Evolutionary conservation across 2,888 invertebrate genomes (phyloP).

Genomic region (Cephonodes hylas): DNA sequence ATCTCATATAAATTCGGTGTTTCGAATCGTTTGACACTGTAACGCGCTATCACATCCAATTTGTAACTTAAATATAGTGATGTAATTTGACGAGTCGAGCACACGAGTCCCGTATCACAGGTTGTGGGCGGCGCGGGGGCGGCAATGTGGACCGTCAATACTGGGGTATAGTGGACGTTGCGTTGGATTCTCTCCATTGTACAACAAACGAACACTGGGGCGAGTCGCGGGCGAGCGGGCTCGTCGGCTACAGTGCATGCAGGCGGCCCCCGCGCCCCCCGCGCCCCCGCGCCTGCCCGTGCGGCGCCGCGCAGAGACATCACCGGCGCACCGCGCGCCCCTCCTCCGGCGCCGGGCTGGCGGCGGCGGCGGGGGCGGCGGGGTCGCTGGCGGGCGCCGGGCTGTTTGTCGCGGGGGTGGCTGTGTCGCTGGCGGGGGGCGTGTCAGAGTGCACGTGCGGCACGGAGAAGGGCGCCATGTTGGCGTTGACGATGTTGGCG

Average conservation of each 20-base stretch:
- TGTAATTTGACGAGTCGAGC: not conserved
- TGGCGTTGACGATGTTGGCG: constrained; percentile 51
- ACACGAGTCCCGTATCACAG: not conserved
- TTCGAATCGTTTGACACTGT: constrained; percentile 1
- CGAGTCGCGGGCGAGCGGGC: not conserved
- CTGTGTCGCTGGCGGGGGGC: not conserved
- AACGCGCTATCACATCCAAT: not conserved
- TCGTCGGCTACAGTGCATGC: not conserved
- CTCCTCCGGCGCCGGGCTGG: not conserved
- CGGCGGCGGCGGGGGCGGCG: constrained; percentile 5
- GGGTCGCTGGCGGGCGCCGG: constrained; percentile 5
- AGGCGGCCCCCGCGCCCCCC: not conserved
- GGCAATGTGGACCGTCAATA: not conserved
- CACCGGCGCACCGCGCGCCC: constrained; percentile 10
- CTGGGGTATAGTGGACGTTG: not conserved
- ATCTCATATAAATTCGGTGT: constrained; percentile 8
- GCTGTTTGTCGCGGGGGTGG: not conserved
- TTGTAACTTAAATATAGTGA: constrained; percentile 2
- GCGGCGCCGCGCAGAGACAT: not conserved
- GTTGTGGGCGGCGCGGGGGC: not conserved
- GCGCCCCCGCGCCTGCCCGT: too few species aligned
- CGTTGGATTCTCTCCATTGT: too few species aligned
- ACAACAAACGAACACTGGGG: too few species aligned
- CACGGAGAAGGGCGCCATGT: constrained; percentile 27
- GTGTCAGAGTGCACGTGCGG: constrained; percentile 8